These are phyloP conservation scores for Egretta garzetta DNA, from an alignment of 2,113 vertebrate species.

Conservation along the genomic window DNA sequence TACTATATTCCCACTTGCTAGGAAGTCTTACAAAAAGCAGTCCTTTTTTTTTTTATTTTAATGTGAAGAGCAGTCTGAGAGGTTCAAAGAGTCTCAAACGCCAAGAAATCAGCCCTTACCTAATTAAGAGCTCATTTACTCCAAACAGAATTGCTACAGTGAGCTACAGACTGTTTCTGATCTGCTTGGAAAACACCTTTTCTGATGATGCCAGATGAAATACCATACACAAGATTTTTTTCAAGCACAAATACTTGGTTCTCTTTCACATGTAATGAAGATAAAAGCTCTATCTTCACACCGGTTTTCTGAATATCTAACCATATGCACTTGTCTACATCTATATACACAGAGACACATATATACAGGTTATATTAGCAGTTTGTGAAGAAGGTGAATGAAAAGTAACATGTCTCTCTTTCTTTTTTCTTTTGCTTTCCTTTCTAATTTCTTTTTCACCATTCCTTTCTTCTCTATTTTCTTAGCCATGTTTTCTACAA, in stretches of 20 bases:
- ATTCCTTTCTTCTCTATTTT: neutral
- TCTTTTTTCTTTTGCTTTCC: neutral
- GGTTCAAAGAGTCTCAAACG: conserved; percentile 9
- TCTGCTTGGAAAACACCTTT: conserved; percentile 58
- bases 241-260: neutral
- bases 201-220: conserved; percentile 44
- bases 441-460: neutral
- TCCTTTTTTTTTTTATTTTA: neutral
- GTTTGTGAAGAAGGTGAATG: neutral
- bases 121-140: conserved; percentile 61
- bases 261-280: conserved; percentile 45
- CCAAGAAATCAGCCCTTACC: conserved; percentile 42
- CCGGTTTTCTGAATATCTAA: conserved; percentile 14
- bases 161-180: conserved; percentile 50
- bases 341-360: conserved; percentile 10
- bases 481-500: neutral
- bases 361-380: neutral
- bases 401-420: neutral
- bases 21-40: neutral
- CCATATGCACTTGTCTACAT: conserved; percentile 57
- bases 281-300: conserved; percentile 32
- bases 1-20: neutral
- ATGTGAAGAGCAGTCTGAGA: conserved; percentile 22
- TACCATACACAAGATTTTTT: neutral
- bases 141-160: conserved; percentile 22